Conservation (phyloP, 2,113 vertebrate species). For the Mirza zaza region DNA sequence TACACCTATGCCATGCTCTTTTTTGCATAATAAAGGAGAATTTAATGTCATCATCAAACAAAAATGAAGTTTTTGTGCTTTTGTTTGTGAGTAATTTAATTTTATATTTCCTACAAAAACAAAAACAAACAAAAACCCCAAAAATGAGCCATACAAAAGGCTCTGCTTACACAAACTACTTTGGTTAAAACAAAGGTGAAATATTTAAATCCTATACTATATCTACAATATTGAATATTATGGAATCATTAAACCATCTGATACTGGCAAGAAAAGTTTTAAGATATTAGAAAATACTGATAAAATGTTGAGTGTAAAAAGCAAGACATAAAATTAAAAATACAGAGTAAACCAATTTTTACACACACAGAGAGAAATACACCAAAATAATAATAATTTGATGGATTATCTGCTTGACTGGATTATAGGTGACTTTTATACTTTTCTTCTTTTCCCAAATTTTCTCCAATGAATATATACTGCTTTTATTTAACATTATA, state of each 20-base stretch:
- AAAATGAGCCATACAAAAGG: background rate
- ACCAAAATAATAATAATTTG: background rate
- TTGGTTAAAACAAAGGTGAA: constrained; percentile 33
- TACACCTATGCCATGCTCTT: background rate
- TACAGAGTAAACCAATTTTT: background rate
- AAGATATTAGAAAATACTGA: background rate
- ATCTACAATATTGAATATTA: background rate
- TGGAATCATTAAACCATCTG: background rate
- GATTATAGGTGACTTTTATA: background rate
- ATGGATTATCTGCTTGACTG: background rate
- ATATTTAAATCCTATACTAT: background rate
- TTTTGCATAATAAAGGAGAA: background rate
- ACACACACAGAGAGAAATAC: background rate
- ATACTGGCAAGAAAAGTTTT: background rate
- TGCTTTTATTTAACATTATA: background rate
- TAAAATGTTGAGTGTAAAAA: background rate
- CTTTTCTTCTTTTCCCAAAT: background rate
- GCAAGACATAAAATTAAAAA: background rate
- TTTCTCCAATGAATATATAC: background rate
- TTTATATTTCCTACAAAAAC: background rate
- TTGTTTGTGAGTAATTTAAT: background rate
- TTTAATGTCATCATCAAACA: background rate
- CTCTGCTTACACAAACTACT: constrained; percentile 14
- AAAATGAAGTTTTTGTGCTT: background rate
- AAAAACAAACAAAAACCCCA: background rate